Conservation (phyloP, 2,797 vertebrate genomes). For the Rhynchonycteris naso region DNA sequence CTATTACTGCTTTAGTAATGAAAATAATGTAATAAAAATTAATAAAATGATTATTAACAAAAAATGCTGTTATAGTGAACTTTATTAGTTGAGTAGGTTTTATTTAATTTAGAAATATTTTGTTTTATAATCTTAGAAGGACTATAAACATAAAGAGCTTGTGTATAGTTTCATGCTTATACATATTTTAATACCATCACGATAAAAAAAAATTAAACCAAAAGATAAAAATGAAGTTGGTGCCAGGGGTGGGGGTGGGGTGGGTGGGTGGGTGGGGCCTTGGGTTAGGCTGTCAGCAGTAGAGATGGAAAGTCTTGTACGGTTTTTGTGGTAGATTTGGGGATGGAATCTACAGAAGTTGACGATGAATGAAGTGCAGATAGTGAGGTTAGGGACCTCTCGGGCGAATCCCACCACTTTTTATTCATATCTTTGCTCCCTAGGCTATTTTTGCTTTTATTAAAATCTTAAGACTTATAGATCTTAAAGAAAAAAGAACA, state of each 20-base stretch:
- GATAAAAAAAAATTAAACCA: background rate
- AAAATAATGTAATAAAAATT: conserved; percentile 8
- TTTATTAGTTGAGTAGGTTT: background rate
- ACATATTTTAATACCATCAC: background rate
- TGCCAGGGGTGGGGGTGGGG: no score
- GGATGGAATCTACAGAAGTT: background rate
- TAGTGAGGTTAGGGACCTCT: background rate
- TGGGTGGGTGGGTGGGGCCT: no score
- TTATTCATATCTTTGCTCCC: background rate
- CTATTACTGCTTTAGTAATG: conserved; percentile 68
- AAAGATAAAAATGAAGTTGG: background rate
- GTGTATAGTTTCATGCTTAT: background rate
- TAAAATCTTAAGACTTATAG: conserved; percentile 33
- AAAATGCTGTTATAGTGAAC: background rate
- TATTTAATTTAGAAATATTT: background rate
- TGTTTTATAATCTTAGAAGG: background rate
- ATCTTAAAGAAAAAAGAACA: conserved; percentile 22
- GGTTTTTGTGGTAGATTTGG: conserved; percentile 5
- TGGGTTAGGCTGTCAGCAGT: background rate
- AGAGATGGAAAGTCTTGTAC: background rate
- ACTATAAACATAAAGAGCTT: background rate
- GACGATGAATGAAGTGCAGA: background rate
- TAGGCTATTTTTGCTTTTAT: conserved; percentile 25
- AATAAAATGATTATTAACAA: no score
- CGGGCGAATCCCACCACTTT: background rate